These are phyloP conservation scores for Pogonocichla stellata DNA, from an alignment of 2,113 vertebrate species.

Conservation along the genomic window DNA sequence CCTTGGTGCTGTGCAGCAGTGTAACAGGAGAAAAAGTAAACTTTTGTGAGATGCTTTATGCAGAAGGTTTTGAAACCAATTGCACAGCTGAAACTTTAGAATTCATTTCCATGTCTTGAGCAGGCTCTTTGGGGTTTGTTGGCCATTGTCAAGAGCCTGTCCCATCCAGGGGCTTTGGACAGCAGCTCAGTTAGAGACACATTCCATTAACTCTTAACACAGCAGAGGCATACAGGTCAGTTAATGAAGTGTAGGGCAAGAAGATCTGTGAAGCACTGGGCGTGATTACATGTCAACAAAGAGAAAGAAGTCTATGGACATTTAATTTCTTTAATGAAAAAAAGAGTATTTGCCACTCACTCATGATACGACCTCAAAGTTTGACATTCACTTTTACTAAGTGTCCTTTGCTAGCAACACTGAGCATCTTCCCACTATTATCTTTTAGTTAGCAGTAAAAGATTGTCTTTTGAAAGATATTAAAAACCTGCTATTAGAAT, in stretches of 20 bases:
- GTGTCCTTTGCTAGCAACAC: background rate
- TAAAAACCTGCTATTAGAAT: conserved; percentile 26
- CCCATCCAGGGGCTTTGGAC: background rate
- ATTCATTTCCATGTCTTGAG: background rate
- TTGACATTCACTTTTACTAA: conserved; percentile 3
- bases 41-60: background rate
- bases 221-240: background rate
- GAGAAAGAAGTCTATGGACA: background rate
- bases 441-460: conserved; percentile 13
- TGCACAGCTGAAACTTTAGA: background rate
- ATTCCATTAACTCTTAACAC: background rate
- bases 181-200: background rate
- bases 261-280: background rate
- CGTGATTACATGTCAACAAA: background rate
- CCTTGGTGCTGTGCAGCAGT: background rate
- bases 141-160: background rate
- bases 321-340: background rate
- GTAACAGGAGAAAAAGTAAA: background rate
- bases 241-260: background rate
- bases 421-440: background rate
- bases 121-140: background rate
- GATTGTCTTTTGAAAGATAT: conserved; percentile 28
- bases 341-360: background rate
- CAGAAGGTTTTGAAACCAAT: background rate
- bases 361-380: conserved; percentile 12